A percentile compares a stretch with the other conserved stretches of the same genome.
phyloP scores from a whole-genome alignment of 2,888 invertebrate genomes.

The Meloe dianella region DNA sequence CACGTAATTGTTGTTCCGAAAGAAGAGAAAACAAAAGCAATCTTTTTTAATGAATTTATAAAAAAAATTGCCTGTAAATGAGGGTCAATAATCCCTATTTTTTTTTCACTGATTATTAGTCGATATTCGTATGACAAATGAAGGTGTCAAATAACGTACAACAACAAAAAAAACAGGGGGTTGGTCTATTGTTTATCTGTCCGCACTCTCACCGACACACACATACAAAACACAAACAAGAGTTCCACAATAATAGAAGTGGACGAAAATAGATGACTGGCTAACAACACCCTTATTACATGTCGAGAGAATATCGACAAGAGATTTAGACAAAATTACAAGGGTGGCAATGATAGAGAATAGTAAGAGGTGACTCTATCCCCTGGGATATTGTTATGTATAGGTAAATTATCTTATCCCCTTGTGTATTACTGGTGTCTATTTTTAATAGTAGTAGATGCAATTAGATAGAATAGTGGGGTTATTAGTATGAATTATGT shows the following conservation, averaged over 20 bases:
- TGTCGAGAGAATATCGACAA: constrained; percentile 7
- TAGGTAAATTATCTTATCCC: constrained; percentile 12
- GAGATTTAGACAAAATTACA: constrained; percentile 11
- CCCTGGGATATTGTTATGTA: constrained; percentile 4
- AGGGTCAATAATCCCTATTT: not conserved
- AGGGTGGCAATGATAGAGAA: constrained; percentile 10
- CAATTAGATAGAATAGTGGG: not conserved
- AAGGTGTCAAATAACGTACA: constrained; percentile 4
- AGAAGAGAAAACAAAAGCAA: too few species aligned
- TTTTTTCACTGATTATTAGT: not conserved
- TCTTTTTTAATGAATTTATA: too few species aligned
- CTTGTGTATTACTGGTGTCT: constrained; percentile 7
- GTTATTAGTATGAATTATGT: constrained; percentile 36
- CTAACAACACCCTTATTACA: constrained; percentile 4
- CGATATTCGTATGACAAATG: not conserved
- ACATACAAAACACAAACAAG: not conserved
- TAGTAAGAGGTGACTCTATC: constrained; percentile 7
- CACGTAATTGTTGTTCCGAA: not conserved
- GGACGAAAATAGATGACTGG: not conserved
- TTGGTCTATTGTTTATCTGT: constrained; percentile 7
- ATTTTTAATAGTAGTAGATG: not conserved
- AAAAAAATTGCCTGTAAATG: not conserved
- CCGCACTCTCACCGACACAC: not conserved
- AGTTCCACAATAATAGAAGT: not conserved
- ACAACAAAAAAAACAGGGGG: not conserved